Percentiles rank a stretch among this genome's conserved stretches.
Conservation (phyloP, 2,888 invertebrate species). For the Dynastes tityus region DNA sequence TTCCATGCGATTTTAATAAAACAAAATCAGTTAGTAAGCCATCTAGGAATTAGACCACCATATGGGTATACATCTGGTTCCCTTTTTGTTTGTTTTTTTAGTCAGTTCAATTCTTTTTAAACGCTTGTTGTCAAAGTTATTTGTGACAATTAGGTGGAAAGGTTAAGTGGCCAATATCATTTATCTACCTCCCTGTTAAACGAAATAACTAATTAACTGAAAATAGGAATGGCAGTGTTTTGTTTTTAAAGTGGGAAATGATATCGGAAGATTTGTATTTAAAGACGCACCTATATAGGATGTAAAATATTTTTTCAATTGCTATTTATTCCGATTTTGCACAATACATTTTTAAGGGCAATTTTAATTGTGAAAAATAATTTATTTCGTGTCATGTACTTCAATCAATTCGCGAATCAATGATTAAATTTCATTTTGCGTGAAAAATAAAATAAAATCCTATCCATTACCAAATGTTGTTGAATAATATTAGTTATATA, state of each 20-base stretch:
- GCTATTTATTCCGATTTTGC: neutral
- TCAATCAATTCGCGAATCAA: too few species aligned
- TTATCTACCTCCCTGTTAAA: slow-evolving; percentile 4
- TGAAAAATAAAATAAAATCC: too few species aligned
- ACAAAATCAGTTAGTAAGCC: slow-evolving; percentile 19
- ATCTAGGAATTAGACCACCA: slow-evolving; percentile 22
- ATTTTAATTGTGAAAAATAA: too few species aligned
- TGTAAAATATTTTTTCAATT: neutral
- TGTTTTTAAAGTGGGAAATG: neutral
- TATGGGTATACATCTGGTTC: neutral
- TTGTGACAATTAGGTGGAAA: slow-evolving; percentile 24
- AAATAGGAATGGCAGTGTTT: neutral
- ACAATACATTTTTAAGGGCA: too few species aligned
- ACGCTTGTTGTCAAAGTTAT: neutral
- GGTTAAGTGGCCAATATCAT: slow-evolving; percentile 15
- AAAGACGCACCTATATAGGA: neutral
- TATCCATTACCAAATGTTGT: too few species aligned
- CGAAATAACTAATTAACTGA: slow-evolving; percentile 19
- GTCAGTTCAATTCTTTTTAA: slow-evolving; percentile 13
- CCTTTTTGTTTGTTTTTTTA: slow-evolving; percentile 7
- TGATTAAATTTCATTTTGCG: too few species aligned
- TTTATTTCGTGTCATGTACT: too few species aligned
- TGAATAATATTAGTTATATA: too few species aligned
- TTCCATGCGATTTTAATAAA: slow-evolving; percentile 20
- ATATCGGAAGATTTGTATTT: too few species aligned